Percentiles rank a stretch among this genome's conserved stretches.
These are phyloP conservation scores for Apodemus agrarius DNA, from an alignment of 2,797 vertebrate species.

Conservation along the genomic window DNA sequence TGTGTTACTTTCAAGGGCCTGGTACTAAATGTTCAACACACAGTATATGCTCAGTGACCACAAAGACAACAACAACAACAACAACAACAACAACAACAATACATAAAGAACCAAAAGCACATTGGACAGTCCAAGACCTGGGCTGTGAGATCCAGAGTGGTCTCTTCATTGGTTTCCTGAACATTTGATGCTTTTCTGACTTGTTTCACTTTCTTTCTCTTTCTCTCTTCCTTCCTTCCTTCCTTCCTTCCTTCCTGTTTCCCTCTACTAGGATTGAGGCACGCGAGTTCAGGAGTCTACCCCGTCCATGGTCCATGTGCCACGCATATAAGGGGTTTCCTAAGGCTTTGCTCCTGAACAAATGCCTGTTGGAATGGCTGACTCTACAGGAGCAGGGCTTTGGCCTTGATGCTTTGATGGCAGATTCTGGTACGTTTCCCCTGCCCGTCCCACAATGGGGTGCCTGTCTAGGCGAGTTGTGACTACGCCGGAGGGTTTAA, in stretches of 20 bases:
- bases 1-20: background rate
- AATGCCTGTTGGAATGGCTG: background rate
- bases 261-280: background rate
- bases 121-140: background rate
- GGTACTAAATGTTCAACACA: background rate
- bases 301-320: background rate
- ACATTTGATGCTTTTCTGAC: background rate
- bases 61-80: background rate
- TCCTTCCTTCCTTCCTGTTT: background rate
- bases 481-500: slow-evolving; percentile 33
- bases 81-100: background rate
- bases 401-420: background rate
- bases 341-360: slow-evolving; percentile 15
- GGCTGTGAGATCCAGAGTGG: background rate
- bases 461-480: slow-evolving; percentile 61
- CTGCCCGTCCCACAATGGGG: background rate
- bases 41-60: background rate
- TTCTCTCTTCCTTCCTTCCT: background rate
- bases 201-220: background rate
- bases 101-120: background rate
- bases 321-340: background rate
- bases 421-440: slow-evolving; percentile 46
- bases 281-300: background rate
- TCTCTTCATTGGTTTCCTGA: background rate
- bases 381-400: background rate